Percentiles rank a stretch among this genome's conserved stretches.
Evolutionary conservation across 1,140 invertebrate species (phyloP).

Genomic region (Drosophila teissieri): DNA sequence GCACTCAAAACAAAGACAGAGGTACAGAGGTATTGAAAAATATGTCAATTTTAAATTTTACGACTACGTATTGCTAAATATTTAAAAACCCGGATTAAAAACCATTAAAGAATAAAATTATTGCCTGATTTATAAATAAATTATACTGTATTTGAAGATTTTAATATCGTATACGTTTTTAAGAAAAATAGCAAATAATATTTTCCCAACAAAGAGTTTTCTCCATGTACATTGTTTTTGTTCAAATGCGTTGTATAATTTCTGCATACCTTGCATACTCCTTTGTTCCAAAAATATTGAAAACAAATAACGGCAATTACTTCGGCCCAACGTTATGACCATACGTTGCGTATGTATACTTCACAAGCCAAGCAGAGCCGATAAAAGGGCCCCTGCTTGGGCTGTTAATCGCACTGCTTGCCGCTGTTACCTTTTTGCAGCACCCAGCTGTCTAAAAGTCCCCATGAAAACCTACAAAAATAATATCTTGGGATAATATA

Average conservation of each 20-base stretch:
- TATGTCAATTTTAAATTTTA: too few relatives aligned
- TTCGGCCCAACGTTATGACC: slow-evolving; percentile 2
- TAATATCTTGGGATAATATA: slow-evolving; percentile 15
- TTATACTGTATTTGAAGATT: too few relatives aligned
- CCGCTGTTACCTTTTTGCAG: slow-evolving; percentile 13
- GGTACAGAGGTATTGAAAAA: not conserved
- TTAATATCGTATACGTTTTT: not conserved
- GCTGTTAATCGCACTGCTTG: slow-evolving; percentile 37
- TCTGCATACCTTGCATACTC: slow-evolving; percentile 5
- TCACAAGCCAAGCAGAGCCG: slow-evolving; percentile 4
- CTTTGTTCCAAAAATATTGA: slow-evolving; percentile 21
- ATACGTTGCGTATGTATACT: slow-evolving; percentile 26
- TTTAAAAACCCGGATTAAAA: too few relatives aligned
- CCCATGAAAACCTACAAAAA: slow-evolving; percentile 10
- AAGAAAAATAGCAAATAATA: not conserved
- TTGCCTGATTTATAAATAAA: too few relatives aligned
- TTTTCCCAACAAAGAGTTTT: not conserved
- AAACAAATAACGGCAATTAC: slow-evolving; percentile 38
- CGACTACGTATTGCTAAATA: too few relatives aligned
- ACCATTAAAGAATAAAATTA: too few relatives aligned
- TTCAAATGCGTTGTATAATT: not conserved
- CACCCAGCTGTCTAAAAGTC: not conserved
- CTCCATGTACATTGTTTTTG: not conserved
- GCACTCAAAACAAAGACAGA: not conserved
- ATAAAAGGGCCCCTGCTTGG: not conserved